Evolutionary conservation across 23 tunicate genomes (phyloP).

Genomic region (Clavelina lepadiformis): DNA sequence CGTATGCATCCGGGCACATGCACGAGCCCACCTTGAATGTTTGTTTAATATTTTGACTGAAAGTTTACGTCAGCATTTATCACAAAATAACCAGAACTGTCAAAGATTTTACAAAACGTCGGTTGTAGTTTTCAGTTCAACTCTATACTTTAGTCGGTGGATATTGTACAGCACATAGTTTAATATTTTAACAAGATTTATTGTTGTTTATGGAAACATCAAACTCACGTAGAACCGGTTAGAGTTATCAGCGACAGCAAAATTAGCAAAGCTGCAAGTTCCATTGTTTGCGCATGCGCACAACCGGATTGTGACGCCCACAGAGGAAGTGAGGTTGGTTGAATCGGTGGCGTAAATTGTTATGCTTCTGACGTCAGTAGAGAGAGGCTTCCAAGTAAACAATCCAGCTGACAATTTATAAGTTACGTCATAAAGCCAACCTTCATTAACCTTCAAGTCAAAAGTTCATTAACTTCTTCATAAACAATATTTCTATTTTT

Average conservation of each 20-base stretch:
- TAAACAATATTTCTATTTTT: not conserved
- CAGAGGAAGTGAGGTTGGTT: not conserved
- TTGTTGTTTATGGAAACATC: not conserved
- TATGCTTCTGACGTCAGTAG: conserved; percentile 4
- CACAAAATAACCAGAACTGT: not conserved
- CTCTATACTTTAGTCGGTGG: no score
- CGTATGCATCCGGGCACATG: conserved; percentile 35
- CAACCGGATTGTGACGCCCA: conserved; percentile 8
- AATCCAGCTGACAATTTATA: conserved; percentile 62
- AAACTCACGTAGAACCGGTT: conserved; percentile 32
- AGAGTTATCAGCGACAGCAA: not conserved
- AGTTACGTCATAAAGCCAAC: no score
- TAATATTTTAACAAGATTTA: no score
- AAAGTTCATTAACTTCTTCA: no score
- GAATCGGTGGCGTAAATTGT: conserved; percentile 38
- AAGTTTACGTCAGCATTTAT: not conserved
- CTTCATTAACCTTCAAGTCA: no score
- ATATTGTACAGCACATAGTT: no score
- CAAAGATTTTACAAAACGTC: not conserved
- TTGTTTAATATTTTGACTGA: not conserved
- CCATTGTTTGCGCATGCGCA: conserved; percentile 58
- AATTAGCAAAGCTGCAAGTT: conserved; percentile 13
- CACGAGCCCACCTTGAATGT: conserved; percentile 24
- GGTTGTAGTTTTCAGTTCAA: not conserved
- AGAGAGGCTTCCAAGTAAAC: conserved; percentile 69